Conservation (phyloP, 2,797 vertebrate species). For the Vespertilio murinus region DNA sequence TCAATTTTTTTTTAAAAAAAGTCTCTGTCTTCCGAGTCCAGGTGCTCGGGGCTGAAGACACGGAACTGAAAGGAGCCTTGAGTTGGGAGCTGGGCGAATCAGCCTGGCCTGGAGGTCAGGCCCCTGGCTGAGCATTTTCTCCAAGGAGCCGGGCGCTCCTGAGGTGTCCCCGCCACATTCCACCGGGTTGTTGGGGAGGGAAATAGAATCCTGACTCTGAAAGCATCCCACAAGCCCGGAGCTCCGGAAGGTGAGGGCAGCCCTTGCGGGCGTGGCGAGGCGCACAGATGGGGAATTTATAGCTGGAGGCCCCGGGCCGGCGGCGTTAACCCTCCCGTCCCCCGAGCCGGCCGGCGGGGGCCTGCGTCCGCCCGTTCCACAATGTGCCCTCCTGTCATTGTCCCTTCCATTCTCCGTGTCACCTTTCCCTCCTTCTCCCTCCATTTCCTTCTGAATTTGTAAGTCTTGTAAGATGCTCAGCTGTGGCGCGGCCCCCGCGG, state of each 20-base stretch:
- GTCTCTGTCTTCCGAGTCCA: not conserved
- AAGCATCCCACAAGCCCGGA: constrained; percentile 37
- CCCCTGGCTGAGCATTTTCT: not conserved
- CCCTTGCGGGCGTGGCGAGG: not conserved
- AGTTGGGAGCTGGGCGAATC: not conserved
- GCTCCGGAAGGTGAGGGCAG: not conserved
- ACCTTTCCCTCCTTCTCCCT: constrained; percentile 76
- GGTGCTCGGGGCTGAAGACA: not conserved
- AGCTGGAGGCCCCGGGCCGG: constrained; percentile 8
- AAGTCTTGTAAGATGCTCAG: constrained; percentile 80
- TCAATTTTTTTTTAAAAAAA: too few relatives aligned
- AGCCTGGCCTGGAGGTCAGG: rapidly evolving
- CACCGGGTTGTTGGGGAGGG: not conserved
- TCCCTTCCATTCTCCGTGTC: constrained; percentile 70
- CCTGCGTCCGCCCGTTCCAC: constrained; percentile 16
- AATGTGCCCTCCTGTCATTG: constrained; percentile 41
- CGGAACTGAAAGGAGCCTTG: not conserved
- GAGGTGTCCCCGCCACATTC: not conserved
- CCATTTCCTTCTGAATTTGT: constrained; percentile 65
- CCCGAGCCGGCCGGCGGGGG: not conserved
- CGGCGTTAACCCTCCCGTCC: constrained; percentile 52
- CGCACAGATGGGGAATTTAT: constrained; percentile 62
- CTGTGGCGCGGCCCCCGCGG: constrained; percentile 84
- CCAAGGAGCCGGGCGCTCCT: not conserved
- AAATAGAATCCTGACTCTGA: not conserved